Conservation (phyloP, 2,113 vertebrate species). For the Nanorana parkeri region DNA sequence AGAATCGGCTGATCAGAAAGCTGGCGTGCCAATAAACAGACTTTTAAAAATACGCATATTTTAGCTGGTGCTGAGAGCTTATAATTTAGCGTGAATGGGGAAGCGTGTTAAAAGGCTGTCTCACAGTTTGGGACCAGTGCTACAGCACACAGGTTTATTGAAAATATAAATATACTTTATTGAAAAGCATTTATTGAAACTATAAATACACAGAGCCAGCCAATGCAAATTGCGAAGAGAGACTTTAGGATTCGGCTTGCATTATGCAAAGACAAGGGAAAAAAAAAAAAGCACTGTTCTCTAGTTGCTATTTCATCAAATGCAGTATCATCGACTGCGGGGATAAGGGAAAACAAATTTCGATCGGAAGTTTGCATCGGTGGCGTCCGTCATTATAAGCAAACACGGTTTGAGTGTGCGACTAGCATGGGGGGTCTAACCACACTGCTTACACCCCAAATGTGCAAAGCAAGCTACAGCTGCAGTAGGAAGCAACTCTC, state of each 20-base stretch:
- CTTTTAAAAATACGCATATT: slow-evolving; percentile 30
- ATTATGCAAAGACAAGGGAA: slow-evolving; percentile 17
- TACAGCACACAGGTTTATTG: slow-evolving; percentile 39
- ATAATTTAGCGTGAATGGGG: slow-evolving; percentile 22
- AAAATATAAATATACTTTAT: slow-evolving; percentile 57
- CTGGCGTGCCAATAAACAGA: background rate
- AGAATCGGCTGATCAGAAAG: background rate
- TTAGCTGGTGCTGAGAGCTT: slow-evolving; percentile 4
- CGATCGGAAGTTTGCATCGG: background rate
- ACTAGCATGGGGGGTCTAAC: background rate
- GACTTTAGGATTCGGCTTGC: background rate
- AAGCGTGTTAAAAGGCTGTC: slow-evolving; percentile 25
- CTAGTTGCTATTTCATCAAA: background rate
- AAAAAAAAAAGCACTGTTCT: background rate
- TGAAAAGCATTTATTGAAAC: slow-evolving; percentile 48
- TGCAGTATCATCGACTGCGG: background rate
- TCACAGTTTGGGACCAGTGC: slow-evolving; percentile 41
- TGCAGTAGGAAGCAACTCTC: background rate
- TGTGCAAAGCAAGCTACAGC: background rate
- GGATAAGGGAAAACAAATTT: background rate
- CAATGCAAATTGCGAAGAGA: slow-evolving; percentile 25
- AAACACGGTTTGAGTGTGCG: background rate
- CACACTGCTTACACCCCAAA: background rate
- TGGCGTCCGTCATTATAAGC: too few species aligned
- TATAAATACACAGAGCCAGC: slow-evolving; percentile 43